A percentile compares a stretch with the other conserved stretches of the same genome.
Conservation (phyloP, 2,113 vertebrate genomes). For the Notarius lentiginosus region DNA sequence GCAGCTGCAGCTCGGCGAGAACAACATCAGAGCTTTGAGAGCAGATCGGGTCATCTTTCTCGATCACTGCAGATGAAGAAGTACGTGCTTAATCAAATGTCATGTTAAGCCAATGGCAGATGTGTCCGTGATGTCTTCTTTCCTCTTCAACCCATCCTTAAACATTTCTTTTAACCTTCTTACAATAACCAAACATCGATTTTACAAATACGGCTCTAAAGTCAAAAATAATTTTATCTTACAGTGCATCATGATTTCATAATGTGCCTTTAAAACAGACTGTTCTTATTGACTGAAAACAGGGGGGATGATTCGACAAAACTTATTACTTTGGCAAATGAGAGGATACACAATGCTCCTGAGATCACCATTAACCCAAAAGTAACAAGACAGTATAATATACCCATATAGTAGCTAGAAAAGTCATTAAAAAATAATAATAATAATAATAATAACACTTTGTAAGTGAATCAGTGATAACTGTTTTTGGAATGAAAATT, state of each 20-base stretch:
- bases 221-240: background rate
- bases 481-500: background rate
- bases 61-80: constrained; percentile 25
- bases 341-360: background rate
- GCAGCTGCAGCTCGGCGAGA: background rate
- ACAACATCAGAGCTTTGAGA: constrained; percentile 24
- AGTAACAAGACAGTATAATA: background rate
- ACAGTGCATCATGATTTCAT: background rate
- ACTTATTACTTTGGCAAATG: background rate
- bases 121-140: background rate
- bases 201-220: background rate
- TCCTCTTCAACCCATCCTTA: background rate
- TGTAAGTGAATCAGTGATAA: background rate
- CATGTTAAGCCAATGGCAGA: background rate
- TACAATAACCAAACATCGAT: background rate
- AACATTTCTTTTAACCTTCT: background rate
- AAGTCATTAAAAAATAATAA: background rate
- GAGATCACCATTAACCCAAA: background rate
- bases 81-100: background rate
- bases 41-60: constrained; percentile 26
- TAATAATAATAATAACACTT: background rate
- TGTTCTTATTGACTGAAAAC: background rate
- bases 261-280: background rate
- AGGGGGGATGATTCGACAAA: background rate
- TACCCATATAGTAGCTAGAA: background rate